Evolutionary conservation across 2,888 invertebrate species (phyloP), one percentile per base, ranked within the genome.

Genomic region (Drosophila testacea): DNA sequence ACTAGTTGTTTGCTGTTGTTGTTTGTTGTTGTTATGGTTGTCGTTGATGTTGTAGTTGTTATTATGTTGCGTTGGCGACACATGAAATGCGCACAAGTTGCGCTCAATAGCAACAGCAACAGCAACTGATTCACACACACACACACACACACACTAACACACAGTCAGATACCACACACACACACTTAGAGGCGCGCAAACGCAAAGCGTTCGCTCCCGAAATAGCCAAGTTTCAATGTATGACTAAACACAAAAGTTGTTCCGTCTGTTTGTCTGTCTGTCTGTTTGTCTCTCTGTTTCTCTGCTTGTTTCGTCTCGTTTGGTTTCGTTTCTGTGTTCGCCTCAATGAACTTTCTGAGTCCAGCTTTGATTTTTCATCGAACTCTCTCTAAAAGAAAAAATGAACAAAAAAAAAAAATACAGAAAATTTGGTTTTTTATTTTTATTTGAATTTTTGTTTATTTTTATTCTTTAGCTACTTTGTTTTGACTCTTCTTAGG

Each of bases 141-240:
- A 54, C n/a, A n/a, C 52, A 61, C 65, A 55, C 57, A 63, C 11
- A 48, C 36, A 38, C 51, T 22, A 22, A 22, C 22, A 22, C 22
- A 22, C 22, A 22, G 22, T 22, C 22, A 30, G 30, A 30, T 5
- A 30, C 30, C 30, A 30, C 30, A 7, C 30, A 5, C 30, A 32
- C 32, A 32, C 32, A 32, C 51, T 51, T 60, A 44, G 51, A 50
- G 60, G 50, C 61, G 64, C 68, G 72, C 72, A 57, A 71, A 66
- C 78, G 68, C 61, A 69, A 80, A 82, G 73, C 81, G 46, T 74
- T 83, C 79, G 81, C 81, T 83, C 83, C 83, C 85, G 75, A 83
- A 83, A 84, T 83, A 83, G 83, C 84, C 71, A 83, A 84, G 79
- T 79, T 77, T 62, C 51, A 59, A 34, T 74, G 60, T 71, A 81